A percentile compares a stretch with the other conserved stretches of the same genome.
phyloP scores from a whole-genome alignment of 2,888 invertebrate species.

The Cataglyphis cursor region DNA sequence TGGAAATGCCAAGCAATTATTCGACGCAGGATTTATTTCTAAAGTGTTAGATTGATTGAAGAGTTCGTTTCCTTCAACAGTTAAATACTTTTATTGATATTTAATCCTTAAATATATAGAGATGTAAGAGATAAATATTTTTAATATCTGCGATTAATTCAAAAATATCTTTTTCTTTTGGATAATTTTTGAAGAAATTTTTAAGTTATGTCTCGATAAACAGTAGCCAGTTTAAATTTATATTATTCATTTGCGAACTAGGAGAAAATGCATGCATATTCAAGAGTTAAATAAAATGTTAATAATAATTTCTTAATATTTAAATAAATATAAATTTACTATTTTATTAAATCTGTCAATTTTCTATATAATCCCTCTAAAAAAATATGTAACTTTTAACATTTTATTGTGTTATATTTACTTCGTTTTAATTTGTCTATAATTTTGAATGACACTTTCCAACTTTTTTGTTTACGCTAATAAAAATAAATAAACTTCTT shows the following conservation, averaged over 20 bases:
- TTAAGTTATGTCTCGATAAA: background rate
- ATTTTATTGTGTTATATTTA: background rate
- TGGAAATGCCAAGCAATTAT: background rate
- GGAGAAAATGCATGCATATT: background rate
- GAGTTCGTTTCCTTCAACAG: background rate
- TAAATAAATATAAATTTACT: constrained; percentile 10
- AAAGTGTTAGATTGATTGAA: background rate
- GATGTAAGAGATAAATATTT: background rate
- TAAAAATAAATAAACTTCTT: background rate
- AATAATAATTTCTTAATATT: constrained; percentile 6
- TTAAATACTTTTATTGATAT: background rate
- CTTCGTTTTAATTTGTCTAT: background rate
- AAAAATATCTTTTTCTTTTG: background rate
- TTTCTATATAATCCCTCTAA: background rate
- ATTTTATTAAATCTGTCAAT: background rate
- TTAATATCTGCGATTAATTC: background rate
- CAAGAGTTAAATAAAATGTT: background rate
- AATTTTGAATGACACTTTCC: background rate
- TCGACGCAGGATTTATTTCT: background rate
- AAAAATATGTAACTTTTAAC: background rate
- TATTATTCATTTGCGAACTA: background rate
- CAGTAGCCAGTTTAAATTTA: background rate
- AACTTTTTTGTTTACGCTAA: background rate
- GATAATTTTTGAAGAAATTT: background rate
- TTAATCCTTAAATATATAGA: background rate